phyloP scores from a whole-genome alignment of 1,140 invertebrate genomes.

The Teleogryllus occipitalis region DNA sequence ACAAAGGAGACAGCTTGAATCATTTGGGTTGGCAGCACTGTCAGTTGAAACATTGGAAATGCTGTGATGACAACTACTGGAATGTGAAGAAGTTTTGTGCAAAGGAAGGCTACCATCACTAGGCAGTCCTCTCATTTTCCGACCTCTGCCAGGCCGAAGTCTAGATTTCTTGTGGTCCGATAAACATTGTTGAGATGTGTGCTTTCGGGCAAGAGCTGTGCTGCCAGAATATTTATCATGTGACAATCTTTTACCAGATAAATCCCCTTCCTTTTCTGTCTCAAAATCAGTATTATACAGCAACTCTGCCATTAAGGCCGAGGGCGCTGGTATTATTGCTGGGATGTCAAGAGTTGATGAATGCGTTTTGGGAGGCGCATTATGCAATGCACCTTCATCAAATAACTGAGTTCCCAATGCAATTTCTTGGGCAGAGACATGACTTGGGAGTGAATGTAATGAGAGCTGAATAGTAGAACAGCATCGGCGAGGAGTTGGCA shows the following conservation, averaged over 20 bases:
- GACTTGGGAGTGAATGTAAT: not conserved
- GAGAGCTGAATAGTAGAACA: not conserved
- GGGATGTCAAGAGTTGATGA: slow-evolving; percentile 45
- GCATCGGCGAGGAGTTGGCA: not conserved
- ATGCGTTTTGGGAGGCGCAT: slow-evolving; percentile 33
- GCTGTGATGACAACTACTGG: not conserved
- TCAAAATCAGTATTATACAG: slow-evolving; percentile 34
- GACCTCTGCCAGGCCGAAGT: not conserved
- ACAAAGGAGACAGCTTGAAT: not conserved
- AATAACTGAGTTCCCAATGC: not conserved
- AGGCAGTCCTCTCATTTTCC: not conserved
- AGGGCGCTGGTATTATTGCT: slow-evolving; percentile 38
- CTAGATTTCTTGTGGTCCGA: not conserved
- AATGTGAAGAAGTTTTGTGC: not conserved
- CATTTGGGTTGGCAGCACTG: not conserved
- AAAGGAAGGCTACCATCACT: not conserved
- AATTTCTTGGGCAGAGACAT: not conserved
- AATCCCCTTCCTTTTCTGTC: not conserved
- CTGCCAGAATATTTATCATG: too few species aligned
- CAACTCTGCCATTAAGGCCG: slow-evolving; percentile 41
- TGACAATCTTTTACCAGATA: not conserved
- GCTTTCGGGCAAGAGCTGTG: not conserved
- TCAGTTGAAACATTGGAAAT: not conserved
- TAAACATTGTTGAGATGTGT: not conserved
- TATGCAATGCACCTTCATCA: not conserved